These are phyloP conservation scores for Globodera rostochiensis DNA, from an alignment of 1,140 invertebrate species.

Conservation along the genomic window DNA sequence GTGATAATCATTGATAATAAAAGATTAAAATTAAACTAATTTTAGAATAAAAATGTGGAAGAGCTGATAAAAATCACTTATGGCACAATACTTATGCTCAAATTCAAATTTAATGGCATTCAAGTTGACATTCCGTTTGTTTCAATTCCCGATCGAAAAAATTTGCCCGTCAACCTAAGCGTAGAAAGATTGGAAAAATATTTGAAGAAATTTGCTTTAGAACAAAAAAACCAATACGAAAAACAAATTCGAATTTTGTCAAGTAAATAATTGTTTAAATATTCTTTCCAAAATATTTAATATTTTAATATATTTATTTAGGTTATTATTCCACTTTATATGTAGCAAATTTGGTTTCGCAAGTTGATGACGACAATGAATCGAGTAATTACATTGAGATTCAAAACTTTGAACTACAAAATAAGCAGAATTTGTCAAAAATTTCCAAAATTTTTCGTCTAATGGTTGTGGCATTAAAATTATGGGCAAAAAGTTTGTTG, in stretches of 20 bases:
- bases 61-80: neutral
- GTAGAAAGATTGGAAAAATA: neutral
- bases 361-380: neutral
- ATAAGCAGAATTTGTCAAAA: neutral
- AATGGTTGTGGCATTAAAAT: constrained; percentile 7
- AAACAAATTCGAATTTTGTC: neutral
- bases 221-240: neutral
- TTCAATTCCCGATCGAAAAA: neutral
- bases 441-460: neutral
- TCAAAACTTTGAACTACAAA: too few relatives aligned
- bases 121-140: neutral
- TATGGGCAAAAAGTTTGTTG: constrained; percentile 26
- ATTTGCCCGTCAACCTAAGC: neutral
- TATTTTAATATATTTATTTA: neutral
- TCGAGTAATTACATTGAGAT: neutral
- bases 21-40: neutral
- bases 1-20: too few relatives aligned
- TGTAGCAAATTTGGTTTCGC: neutral
- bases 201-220: neutral
- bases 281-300: too few relatives aligned
- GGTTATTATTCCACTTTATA: neutral
- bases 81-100: neutral
- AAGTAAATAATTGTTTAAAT: neutral
- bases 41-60: neutral
- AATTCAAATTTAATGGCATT: neutral